A percentile compares a stretch with the other conserved stretches of the same genome.
Conservation (phyloP, 2,113 vertebrate genomes). For the Aptenodytes forsteri region DNA sequence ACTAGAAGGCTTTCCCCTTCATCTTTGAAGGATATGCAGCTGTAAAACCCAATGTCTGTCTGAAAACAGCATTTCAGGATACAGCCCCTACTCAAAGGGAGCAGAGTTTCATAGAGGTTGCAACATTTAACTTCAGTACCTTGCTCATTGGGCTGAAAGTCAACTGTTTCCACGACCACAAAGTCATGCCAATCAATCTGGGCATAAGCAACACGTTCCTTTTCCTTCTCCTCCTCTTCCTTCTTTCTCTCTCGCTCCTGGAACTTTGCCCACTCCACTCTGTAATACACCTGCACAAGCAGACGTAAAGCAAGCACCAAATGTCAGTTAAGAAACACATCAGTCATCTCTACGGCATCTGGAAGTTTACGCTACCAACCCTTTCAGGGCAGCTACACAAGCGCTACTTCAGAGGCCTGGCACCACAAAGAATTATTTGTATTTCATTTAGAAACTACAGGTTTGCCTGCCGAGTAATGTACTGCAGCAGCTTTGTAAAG, state of each 20-base stretch:
- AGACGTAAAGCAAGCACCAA: neutral
- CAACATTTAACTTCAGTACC: slow-evolving; percentile 67
- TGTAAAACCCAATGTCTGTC: neutral
- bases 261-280: slow-evolving; percentile 98
- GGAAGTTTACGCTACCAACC: rapidly evolving
- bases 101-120: neutral
- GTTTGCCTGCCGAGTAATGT: neutral
- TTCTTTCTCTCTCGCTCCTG: slow-evolving; percentile 97
- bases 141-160: slow-evolving; percentile 97
- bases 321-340: neutral
- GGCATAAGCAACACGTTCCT: slow-evolving; percentile 94
- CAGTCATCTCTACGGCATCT: neutral
- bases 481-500: neutral
- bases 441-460: neutral
- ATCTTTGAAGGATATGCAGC: neutral
- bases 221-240: slow-evolving; percentile 96
- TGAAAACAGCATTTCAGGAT: neutral
- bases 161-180: slow-evolving; percentile 96
- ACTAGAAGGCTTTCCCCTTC: no score
- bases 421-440: neutral
- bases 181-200: slow-evolving; percentile 99
- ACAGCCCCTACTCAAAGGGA: neutral
- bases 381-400: neutral
- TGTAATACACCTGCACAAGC: slow-evolving; percentile 86
- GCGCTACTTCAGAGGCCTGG: neutral